These are phyloP conservation scores for Copidosoma aretas DNA, from an alignment of 2,888 invertebrate species.

Conservation along the genomic window DNA sequence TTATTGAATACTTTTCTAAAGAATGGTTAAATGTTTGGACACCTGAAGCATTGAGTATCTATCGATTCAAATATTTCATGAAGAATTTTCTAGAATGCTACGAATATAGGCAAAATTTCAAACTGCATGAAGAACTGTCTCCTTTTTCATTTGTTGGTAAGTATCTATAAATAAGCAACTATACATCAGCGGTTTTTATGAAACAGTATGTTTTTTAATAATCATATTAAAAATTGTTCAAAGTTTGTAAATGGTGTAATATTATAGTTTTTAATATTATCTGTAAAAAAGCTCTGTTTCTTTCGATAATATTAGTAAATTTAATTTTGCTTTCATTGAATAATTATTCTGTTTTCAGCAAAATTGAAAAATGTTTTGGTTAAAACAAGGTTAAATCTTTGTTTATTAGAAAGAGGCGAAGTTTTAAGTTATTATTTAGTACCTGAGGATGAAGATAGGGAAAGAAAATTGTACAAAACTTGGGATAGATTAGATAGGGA, in stretches of 20 bases:
- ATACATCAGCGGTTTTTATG: too few relatives aligned
- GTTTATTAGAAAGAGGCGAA: conserved; percentile 5
- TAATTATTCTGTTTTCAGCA: not conserved
- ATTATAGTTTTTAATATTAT: not conserved
- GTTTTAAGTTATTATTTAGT: conserved; percentile 2
- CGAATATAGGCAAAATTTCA: not conserved
- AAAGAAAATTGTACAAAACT: conserved; percentile 8
- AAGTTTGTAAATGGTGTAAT: too few relatives aligned
- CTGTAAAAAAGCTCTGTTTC: not conserved
- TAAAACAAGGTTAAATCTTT: not conserved
- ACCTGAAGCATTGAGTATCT: conserved; percentile 5
- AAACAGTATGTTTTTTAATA: too few relatives aligned
- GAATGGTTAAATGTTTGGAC: conserved; percentile 11
- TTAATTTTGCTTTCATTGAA: not conserved
- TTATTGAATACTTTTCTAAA: conserved; percentile 3
- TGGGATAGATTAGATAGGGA: conserved; percentile 13
- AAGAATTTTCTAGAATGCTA: conserved; percentile 12
- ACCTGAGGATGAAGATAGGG: conserved; percentile 2
- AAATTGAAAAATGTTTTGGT: conserved; percentile 5
- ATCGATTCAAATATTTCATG: not conserved
- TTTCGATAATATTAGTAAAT: not conserved
- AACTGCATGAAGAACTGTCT: not conserved
- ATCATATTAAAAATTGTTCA: too few relatives aligned
- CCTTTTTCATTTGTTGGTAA: conserved; percentile 8
- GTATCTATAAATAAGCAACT: not conserved